These are phyloP conservation scores for Leucosticte australis DNA, from an alignment of 2,113 vertebrate genomes.

Conservation along the genomic window DNA sequence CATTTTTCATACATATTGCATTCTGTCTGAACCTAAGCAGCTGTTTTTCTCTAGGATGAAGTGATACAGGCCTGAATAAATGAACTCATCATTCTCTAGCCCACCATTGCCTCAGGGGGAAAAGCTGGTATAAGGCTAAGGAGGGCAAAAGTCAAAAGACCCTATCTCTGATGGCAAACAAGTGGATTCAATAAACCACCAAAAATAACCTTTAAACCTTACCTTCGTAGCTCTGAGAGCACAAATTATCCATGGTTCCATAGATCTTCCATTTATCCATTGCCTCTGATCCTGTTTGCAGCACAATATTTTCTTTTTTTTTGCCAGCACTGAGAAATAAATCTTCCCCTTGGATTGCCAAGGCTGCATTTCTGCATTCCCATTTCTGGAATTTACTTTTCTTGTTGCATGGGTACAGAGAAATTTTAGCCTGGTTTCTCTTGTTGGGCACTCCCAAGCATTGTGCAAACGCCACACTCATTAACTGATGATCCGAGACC, in stretches of 20 bases:
- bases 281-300: conserved; percentile 71
- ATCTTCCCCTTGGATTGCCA: conserved; percentile 79
- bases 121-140: background rate
- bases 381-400: conserved; percentile 82
- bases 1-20: background rate
- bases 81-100: background rate
- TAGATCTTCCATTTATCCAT: conserved; percentile 86
- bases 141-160: background rate
- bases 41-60: background rate
- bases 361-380: conserved; percentile 87
- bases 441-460: conserved; percentile 81
- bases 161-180: background rate
- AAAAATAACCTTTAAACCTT: conserved; percentile 20
- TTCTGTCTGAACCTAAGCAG: background rate
- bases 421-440: conserved; percentile 75
- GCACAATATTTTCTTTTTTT: conserved; percentile 70
- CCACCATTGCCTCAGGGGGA: background rate
- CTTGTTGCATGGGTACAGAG: conserved; percentile 81
- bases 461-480: conserved; percentile 80
- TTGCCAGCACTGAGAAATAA: conserved; percentile 86
- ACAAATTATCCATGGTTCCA: conserved; percentile 78
- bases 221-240: conserved; percentile 85
- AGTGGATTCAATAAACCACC: background rate
- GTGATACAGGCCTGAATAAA: background rate
- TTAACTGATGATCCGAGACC: conserved; percentile 80